phyloP scores from a whole-genome alignment of 2,888 invertebrate species.

The Pasiphila rectangulata region DNA sequence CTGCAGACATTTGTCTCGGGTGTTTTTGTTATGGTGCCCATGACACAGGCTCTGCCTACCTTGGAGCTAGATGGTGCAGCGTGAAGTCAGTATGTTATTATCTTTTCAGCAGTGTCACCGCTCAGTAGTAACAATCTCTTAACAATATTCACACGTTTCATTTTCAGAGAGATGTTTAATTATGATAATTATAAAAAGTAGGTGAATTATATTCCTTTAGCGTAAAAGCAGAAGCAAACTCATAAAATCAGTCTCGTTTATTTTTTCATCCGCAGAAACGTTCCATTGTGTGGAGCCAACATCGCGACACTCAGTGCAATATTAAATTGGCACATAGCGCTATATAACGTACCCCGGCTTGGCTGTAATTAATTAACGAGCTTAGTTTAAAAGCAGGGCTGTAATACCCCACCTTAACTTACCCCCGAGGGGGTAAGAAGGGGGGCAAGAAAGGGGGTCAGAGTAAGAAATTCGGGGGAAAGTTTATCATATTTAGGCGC shows the following conservation, averaged over 20 bases:
- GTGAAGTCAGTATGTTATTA: too few species aligned
- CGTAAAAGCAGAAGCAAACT: conserved; percentile 7
- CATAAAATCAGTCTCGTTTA: conserved; percentile 11
- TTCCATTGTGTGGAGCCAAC: conserved; percentile 30
- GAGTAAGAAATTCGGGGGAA: conserved; percentile 79
- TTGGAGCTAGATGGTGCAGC: too few species aligned
- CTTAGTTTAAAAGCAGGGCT: conserved; percentile 82
- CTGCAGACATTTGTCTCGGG: too few species aligned
- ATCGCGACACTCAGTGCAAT: conserved; percentile 53
- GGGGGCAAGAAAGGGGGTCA: too few species aligned
- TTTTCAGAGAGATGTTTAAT: too few species aligned
- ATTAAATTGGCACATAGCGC: conserved; percentile 75
- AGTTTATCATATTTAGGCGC: conserved; percentile 82
- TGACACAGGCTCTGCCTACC: too few species aligned
- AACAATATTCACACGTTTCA: too few species aligned
- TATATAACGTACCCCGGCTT: conserved; percentile 75
- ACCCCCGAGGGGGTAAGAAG: conserved; percentile 57
- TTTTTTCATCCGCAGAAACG: conserved; percentile 24
- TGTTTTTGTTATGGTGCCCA: too few species aligned
- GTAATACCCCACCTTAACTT: conserved; percentile 54
- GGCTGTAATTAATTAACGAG: conserved; percentile 82
- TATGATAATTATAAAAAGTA: too few species aligned
- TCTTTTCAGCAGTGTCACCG: too few species aligned
- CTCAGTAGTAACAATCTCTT: too few species aligned
- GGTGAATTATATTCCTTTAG: too few species aligned